Percentiles rank a stretch among this genome's conserved stretches.
Evolutionary conservation across 2,113 vertebrate species (phyloP).

Genomic region (Panurus biarmicus): DNA sequence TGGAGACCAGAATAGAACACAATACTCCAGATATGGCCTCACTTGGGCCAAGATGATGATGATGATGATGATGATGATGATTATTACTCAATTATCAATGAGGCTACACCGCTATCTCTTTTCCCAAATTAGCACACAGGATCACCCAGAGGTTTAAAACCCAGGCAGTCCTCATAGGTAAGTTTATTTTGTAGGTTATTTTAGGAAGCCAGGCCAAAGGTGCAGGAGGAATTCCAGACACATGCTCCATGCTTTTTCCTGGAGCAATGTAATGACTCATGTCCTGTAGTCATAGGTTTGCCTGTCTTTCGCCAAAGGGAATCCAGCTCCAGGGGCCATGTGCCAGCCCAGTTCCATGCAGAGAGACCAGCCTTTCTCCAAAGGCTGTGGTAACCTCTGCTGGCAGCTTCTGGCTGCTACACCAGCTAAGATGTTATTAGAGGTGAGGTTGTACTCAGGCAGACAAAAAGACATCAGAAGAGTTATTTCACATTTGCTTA

Average conservation of each 20-base stretch:
- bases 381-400: conserved; percentile 28
- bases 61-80: too few species aligned
- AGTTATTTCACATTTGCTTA: not conserved
- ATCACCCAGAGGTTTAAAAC: not conserved
- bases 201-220: not conserved
- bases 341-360: not conserved
- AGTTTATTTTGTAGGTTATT: not conserved
- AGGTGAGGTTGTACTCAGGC: not conserved
- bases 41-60: too few species aligned
- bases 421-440: accelerated
- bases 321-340: not conserved
- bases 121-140: not conserved
- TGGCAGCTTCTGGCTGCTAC: not conserved
- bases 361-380: not conserved
- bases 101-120: not conserved
- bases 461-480: not conserved
- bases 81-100: not conserved
- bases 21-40: not conserved
- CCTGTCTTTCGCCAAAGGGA: not conserved
- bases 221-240: not conserved
- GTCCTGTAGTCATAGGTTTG: not conserved
- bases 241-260: not conserved
- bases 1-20: not conserved
- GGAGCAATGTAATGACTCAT: not conserved
- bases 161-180: not conserved